A percentile compares a stretch with the other conserved stretches of the same genome.
Conservation (phyloP, 2,797 vertebrate genomes). For the Threskiornis aethiopicus region DNA sequence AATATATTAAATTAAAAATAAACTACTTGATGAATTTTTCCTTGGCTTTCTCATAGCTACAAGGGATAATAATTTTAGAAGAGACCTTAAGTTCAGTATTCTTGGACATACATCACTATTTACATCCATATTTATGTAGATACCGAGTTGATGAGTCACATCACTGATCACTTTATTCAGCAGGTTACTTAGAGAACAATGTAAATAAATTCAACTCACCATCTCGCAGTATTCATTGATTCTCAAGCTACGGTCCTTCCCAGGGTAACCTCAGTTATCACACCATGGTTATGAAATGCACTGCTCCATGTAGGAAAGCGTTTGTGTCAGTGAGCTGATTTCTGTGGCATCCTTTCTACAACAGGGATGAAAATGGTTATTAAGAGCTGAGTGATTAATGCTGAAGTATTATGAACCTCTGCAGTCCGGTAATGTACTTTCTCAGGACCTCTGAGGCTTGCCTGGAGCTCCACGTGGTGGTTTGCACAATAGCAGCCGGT, state of each 20-base stretch:
- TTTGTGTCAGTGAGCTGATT: not conserved
- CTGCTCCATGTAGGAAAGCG: accelerated
- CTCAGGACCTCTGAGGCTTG: not conserved
- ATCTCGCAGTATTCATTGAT: accelerated
- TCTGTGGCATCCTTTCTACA: not conserved
- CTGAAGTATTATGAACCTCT: not conserved
- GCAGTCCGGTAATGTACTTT: accelerated
- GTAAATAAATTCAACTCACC: not conserved
- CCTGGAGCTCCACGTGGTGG: not conserved
- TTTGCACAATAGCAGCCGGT: accelerated
- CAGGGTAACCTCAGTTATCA: not conserved
- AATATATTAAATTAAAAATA: not conserved
- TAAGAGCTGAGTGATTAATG: not conserved
- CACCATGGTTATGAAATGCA: accelerated
- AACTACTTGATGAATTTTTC: not conserved
- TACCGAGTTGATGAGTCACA: not conserved
- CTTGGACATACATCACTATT: not conserved
- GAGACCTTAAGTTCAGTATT: not conserved
- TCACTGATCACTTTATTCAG: not conserved
- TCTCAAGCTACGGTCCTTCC: not conserved
- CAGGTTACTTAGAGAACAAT: not conserved
- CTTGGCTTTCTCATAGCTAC: not conserved
- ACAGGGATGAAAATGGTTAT: too few species aligned
- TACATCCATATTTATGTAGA: not conserved
- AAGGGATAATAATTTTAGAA: not conserved